Evolutionary conservation across 2,113 vertebrate genomes (phyloP), one percentile per base, ranked within the genome.

Genomic region (Myodes glareolus): DNA sequence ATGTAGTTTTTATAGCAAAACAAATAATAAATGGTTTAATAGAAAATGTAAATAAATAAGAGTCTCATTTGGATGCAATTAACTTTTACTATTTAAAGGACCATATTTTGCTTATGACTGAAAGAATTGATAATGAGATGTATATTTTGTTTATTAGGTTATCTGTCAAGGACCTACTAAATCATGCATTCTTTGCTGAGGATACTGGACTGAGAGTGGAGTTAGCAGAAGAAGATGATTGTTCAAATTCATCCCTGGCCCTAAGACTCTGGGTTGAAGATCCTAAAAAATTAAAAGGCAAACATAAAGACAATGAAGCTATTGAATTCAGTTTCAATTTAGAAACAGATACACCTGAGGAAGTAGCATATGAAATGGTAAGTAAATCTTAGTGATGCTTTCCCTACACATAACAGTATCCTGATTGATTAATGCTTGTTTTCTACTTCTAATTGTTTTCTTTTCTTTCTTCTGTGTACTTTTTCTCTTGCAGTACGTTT

Each of bases 291-390:
- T 97, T 99, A 81, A 99, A 99, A 98, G 99, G 99, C 47, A 99
- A 99, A 78, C 99, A 99, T 98, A 99, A 99, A 98, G 99, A 99
- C 97, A 99, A 99, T 4, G 99, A 99, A 97, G 99, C 99, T 97
- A 99, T 99, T n/a, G 99, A 99, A 98, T 99, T 99, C 98, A 99
- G 99, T 98, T 99, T 99, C 61, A 98, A 99, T 98, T 98, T 99
- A 98, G 99, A 99, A 88, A 98, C 98, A 11, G 99, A 99, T 42
- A 99, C 99, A 17, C 99, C 99, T 4, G 99, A 99, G 95, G 99
- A 99, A 98, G 99, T 99, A 97, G 99, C 99, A 4, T 98, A 99
- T 31, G 99, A 99, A 98, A 99, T 99, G 99, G 99, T 99, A 98
- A 99, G 99, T 93, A 68, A 91, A 94, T 92, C 70, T 61, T 88